Percentiles rank a stretch among this genome's conserved stretches.
Evolutionary conservation across 1,140 invertebrate genomes (phyloP).

Genomic region (Eufriesea mexicana): DNA sequence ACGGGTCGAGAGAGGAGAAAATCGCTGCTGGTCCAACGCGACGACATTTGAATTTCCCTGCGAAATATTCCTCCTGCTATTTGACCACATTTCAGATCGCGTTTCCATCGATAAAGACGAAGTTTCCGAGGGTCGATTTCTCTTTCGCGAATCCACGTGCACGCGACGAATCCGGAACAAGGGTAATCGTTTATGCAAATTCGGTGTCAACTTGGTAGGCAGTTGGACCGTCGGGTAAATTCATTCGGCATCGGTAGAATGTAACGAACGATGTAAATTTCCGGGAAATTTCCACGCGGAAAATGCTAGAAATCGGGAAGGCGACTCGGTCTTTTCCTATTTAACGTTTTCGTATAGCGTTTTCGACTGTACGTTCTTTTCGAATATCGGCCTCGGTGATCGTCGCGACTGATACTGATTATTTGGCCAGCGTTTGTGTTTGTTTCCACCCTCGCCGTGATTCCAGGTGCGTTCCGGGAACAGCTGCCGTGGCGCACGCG

Average conservation of each 20-base stretch:
- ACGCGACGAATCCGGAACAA: conserved; percentile 39
- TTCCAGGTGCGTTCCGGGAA: conserved; percentile 72
- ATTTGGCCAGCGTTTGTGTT: conserved; percentile 56
- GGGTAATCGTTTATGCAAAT: conserved; percentile 60
- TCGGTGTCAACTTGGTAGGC: conserved; percentile 34
- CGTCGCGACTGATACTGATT: conserved; percentile 51
- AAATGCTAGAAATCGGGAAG: too few relatives aligned
- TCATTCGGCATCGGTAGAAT: conserved; percentile 7
- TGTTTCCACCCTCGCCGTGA: conserved; percentile 66
- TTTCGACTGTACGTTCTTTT: background rate
- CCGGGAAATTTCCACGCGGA: background rate
- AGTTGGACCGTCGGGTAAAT: conserved; percentile 42
- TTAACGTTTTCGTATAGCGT: background rate
- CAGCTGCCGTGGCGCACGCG: conserved; percentile 75
- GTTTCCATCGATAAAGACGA: background rate
- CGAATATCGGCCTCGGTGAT: conserved; percentile 2
- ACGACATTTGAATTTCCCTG: too few relatives aligned
- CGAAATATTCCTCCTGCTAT: background rate
- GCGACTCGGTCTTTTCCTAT: background rate
- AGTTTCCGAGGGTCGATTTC: background rate
- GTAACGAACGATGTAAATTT: background rate
- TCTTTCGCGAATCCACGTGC: conserved; percentile 22
- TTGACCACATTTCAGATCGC: too few relatives aligned
- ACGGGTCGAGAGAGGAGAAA: background rate
- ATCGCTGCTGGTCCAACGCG: too few relatives aligned